Conservation (phyloP, 2,797 vertebrate species). For the Buceros bicornis region DNA sequence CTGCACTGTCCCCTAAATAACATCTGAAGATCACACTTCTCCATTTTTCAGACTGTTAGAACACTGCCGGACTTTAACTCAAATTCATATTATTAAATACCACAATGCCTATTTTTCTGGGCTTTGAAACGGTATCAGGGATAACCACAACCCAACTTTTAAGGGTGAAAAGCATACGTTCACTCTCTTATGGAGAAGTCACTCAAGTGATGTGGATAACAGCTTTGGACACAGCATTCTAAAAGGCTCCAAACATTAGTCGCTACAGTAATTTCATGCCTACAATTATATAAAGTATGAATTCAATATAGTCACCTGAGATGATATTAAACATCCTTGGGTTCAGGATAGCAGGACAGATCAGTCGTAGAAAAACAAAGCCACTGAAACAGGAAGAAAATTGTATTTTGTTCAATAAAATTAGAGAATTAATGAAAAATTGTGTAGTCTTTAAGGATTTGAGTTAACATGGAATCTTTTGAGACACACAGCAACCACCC, state of each 20-base stretch:
- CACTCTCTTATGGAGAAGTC: background rate
- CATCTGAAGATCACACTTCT: background rate
- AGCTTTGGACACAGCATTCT: background rate
- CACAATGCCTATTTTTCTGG: background rate
- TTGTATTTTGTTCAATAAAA: background rate
- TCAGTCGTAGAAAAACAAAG: conserved; percentile 97
- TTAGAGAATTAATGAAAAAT: background rate
- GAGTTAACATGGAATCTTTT: background rate
- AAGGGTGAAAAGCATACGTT: background rate
- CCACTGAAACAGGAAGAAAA: conserved; percentile 84
- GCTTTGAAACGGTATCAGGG: background rate
- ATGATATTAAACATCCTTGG: conserved; percentile 99
- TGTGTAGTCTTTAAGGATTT: background rate
- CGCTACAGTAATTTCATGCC: background rate
- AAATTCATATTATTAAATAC: background rate
- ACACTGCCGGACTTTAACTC: background rate
- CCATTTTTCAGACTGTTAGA: background rate
- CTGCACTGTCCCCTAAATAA: background rate
- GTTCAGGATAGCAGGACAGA: conserved; percentile 98
- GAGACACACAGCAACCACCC: background rate
- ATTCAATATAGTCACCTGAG: conserved; percentile 86
- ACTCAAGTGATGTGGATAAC: background rate
- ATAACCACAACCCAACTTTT: background rate
- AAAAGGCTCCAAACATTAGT: background rate
- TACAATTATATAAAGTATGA: background rate